Base-by-base conservation (phyloP, 2,888 invertebrate species). In the Brenthis ino region DNA sequence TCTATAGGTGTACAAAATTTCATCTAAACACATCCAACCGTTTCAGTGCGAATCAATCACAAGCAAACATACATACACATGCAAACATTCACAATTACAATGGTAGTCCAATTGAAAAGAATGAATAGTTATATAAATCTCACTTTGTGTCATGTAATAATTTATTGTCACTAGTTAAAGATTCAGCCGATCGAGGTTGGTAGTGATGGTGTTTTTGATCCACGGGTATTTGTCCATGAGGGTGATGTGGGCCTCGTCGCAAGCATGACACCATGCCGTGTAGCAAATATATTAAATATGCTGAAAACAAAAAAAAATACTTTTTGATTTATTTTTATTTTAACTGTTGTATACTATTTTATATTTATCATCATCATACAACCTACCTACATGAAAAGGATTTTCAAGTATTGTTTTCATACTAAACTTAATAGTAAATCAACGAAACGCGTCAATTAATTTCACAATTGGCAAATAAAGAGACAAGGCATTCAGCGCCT, bases 131-230 rank as follows among this genome's bases (percentile, higher is more conserved):
- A 43, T 8, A 6, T 64, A 20, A 11, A 20, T 83, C 93, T 91
- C 86, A 97, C 97, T 95, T 95, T 54, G 94, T 94, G 82, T 97
- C 97, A 74, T 96, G 96, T 65, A 97, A 91, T 24, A 97, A 87
- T 77, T 96, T 92, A 12, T 93, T 89, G 80, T 97, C 96, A 64
- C 95, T 94, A 0, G 95, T 96, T 57, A 96, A 85, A 70, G 96
- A 95, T 8, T 94, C 91, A 0, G 85, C 84, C 16, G 89, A 91
- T 5, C 87, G 84, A 0, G 96, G 96, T 74, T 92, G 91, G 82
- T 96, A 95, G 82, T 96, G 95, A 48, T 93, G 87, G 66, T 91
- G 91, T 3, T 78, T 77, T 20, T 84, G 85, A 1, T 86, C 85
- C 51, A 89, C 86, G 50, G 89, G 86, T 47, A 77, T 80, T 79